Evolutionary conservation across 2,797 vertebrate species (phyloP).

Genomic region (Galagoides demidoff): DNA sequence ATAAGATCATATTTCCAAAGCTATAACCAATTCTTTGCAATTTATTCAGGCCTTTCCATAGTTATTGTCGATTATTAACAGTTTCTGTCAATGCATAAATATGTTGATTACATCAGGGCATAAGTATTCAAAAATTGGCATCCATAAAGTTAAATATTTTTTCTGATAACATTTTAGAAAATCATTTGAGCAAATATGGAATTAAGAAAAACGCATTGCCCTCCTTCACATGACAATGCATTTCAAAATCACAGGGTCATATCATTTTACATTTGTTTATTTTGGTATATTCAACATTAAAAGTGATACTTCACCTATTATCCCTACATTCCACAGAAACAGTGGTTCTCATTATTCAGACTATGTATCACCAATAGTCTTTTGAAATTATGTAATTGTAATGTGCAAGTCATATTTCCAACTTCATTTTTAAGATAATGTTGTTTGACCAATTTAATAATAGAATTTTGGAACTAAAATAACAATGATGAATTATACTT

Average conservation of each 20-base stretch:
- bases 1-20: neutral
- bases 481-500: neutral
- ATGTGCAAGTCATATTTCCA: neutral
- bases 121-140: neutral
- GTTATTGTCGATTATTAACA: neutral
- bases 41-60: neutral
- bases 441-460: neutral
- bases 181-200: neutral
- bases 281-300: conserved; percentile 11
- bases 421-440: neutral
- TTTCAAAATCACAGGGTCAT: neutral
- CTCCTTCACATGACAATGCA: neutral
- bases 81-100: neutral
- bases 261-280: neutral
- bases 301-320: neutral
- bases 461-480: neutral
- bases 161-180: neutral
- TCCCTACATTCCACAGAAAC: neutral
- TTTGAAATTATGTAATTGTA: neutral
- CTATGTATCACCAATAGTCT: neutral
- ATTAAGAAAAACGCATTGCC: neutral
- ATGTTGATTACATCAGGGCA: neutral
- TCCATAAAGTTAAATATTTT: neutral
- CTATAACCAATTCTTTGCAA: neutral
- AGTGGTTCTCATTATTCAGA: neutral